phyloP scores from a whole-genome alignment of 2,113 vertebrate genomes.

The Oxyura jamaicensis region DNA sequence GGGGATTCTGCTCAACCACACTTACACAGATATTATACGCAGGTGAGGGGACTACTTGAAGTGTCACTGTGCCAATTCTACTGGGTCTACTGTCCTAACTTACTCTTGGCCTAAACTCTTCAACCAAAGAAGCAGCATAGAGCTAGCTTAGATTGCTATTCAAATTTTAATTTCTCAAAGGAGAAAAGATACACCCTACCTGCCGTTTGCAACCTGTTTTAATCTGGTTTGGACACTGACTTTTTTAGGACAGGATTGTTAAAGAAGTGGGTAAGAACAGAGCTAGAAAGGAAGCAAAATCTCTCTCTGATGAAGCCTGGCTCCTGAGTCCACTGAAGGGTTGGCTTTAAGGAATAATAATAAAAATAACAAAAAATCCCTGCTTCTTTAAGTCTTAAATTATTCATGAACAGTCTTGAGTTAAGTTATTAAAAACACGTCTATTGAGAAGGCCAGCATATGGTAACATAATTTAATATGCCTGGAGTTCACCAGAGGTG shows the following conservation, averaged over 20 bases:
- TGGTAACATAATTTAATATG: slow-evolving; percentile 36
- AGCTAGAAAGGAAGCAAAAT: background rate
- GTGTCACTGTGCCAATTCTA: background rate
- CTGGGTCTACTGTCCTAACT: background rate
- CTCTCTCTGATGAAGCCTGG: background rate
- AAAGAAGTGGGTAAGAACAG: background rate
- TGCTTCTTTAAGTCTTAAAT: background rate
- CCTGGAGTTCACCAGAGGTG: slow-evolving; percentile 26
- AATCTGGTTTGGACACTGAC: background rate
- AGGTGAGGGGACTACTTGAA: background rate
- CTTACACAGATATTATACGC: background rate
- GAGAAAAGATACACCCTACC: background rate
- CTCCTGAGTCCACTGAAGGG: background rate
- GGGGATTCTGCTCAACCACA: background rate
- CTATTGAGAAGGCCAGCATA: background rate
- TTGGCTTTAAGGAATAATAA: background rate
- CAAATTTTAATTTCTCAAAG: background rate
- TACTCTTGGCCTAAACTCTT: background rate
- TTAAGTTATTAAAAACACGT: slow-evolving; percentile 21
- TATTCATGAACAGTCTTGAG: slow-evolving; percentile 2
- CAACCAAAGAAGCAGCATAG: background rate
- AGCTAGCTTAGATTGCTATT: background rate
- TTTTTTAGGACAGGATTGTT: background rate
- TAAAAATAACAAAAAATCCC: no score
- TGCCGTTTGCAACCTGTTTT: background rate